Conservation (phyloP, 1,140 invertebrate genomes). For the Amyelois transitella region DNA sequence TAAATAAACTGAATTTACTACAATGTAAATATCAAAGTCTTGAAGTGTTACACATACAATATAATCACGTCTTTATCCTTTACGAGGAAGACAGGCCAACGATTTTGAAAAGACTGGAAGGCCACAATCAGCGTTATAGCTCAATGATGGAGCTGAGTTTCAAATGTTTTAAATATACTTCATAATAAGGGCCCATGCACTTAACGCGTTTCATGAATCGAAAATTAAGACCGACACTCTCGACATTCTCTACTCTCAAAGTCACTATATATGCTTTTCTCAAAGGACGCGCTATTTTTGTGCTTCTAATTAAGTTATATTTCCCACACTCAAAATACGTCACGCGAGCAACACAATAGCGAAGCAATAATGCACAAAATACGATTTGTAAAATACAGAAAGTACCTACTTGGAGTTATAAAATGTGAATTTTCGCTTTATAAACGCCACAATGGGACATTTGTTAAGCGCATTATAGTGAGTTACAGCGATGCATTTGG, state of each 20-base stretch:
- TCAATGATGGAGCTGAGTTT: too few relatives aligned
- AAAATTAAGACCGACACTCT: conserved; percentile 5
- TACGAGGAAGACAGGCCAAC: too few relatives aligned
- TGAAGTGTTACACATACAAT: too few relatives aligned
- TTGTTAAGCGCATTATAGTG: conserved; percentile 30
- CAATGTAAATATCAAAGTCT: too few relatives aligned
- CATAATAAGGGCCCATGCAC: conserved; percentile 3
- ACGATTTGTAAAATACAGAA: neutral
- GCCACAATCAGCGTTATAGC: too few relatives aligned
- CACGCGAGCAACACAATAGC: neutral
- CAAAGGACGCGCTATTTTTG: neutral
- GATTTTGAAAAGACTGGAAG: too few relatives aligned
- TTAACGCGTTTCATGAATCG: conserved; percentile 7
- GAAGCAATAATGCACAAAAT: neutral
- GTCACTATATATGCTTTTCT: conserved; percentile 1
- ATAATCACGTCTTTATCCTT: too few relatives aligned
- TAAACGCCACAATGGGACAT: conserved; percentile 6
- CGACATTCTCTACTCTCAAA: neutral
- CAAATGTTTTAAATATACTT: conserved; percentile 9
- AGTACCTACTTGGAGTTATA: neutral
- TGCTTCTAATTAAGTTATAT: neutral
- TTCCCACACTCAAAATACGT: neutral
- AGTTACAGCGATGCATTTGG: conserved; percentile 43
- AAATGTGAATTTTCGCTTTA: conserved; percentile 4
- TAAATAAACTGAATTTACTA: too few relatives aligned